Conservation (phyloP, 2,888 invertebrate species). For the Parascotia fuliginaria region DNA sequence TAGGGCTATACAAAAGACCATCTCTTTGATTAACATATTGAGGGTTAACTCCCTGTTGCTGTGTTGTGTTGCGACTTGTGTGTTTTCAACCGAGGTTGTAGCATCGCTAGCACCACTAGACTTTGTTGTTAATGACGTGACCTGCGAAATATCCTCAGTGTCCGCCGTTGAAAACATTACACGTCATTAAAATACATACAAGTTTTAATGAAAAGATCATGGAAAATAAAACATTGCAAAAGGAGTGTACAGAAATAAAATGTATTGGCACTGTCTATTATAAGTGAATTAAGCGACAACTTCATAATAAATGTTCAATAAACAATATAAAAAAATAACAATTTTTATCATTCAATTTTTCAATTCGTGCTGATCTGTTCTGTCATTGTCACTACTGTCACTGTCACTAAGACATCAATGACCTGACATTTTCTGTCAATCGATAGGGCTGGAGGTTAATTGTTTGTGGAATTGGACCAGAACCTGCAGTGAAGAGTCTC, state of each 20-base stretch:
- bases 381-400: slow-evolving; percentile 1
- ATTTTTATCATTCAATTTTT: slow-evolving; percentile 24
- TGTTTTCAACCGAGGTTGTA: slow-evolving; percentile 64
- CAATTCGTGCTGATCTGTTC: background rate
- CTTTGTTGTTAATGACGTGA: slow-evolving; percentile 74
- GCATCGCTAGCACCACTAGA: slow-evolving; percentile 73
- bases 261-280: slow-evolving; percentile 31
- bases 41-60: slow-evolving; percentile 73
- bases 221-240: slow-evolving; percentile 61
- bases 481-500: too few relatives aligned
- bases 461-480: too few relatives aligned
- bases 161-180: slow-evolving; percentile 84
- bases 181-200: slow-evolving; percentile 82
- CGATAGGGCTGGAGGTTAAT: too few relatives aligned
- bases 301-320: slow-evolving; percentile 52
- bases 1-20: slow-evolving; percentile 87
- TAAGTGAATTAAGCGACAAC: slow-evolving; percentile 39
- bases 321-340: slow-evolving; percentile 22
- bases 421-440: background rate
- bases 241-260: slow-evolving; percentile 30
- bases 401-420: slow-evolving; percentile 4
- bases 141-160: slow-evolving; percentile 76
- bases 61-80: slow-evolving; percentile 64
- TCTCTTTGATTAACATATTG: slow-evolving; percentile 88
- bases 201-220: slow-evolving; percentile 56